Evolutionary conservation across 1,140 invertebrate species (phyloP).

Genomic region (Drosophila pandora): DNA sequence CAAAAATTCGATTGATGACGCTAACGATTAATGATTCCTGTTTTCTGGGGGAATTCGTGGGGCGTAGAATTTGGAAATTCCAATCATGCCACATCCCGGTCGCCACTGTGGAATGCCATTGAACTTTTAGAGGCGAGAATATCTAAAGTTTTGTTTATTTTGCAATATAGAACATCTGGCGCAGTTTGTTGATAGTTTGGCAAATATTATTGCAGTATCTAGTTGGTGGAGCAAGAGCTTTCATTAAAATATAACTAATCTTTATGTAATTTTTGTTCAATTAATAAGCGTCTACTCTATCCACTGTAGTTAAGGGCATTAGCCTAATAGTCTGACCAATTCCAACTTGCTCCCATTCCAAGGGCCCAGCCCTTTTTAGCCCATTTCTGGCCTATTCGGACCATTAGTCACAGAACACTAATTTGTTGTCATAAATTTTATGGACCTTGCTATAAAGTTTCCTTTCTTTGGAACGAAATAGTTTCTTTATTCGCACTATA

Average conservation of each 20-base stretch:
- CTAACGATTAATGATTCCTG: conserved; percentile 36
- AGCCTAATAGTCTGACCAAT: conserved; percentile 25
- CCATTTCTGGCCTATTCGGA: not conserved
- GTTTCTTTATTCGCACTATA: conserved; percentile 14
- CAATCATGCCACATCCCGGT: conserved; percentile 5
- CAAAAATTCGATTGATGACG: conserved; percentile 38
- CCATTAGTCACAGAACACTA: conserved; percentile 41
- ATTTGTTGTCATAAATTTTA: conserved; percentile 70
- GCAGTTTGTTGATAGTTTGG: not conserved
- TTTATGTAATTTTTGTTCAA: not conserved
- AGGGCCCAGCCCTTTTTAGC: conserved; percentile 9
- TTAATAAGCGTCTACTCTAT: not conserved
- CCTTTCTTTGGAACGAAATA: conserved; percentile 2
- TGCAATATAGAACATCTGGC: not conserved
- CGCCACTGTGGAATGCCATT: conserved; percentile 23
- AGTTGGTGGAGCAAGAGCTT: no score
- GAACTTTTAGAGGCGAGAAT: not conserved
- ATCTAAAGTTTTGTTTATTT: not conserved
- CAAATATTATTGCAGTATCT: no score
- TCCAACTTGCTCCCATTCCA: conserved; percentile 1
- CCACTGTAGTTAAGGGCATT: conserved; percentile 25
- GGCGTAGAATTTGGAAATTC: conserved; percentile 30
- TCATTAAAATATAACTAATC: not conserved
- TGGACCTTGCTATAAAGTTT: conserved; percentile 47
- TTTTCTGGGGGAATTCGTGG: conserved; percentile 1